phyloP scores from a whole-genome alignment of 2,797 vertebrate genomes.

The Sebastes kiyomatsui region DNA sequence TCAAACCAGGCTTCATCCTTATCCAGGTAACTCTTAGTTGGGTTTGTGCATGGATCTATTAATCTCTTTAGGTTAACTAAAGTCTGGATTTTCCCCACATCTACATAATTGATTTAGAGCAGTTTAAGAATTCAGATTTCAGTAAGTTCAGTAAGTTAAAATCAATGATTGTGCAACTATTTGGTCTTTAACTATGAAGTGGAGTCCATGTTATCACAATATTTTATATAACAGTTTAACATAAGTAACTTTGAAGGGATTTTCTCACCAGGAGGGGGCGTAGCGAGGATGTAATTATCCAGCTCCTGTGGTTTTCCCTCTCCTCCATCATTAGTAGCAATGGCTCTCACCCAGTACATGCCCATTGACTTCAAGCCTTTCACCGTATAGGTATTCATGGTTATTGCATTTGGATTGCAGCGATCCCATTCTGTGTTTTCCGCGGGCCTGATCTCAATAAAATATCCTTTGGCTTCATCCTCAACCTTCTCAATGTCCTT shows the following conservation, averaged over 20 bases:
- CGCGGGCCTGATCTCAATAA: slow-evolving; percentile 86
- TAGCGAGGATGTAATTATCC: slow-evolving; percentile 78
- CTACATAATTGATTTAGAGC: background rate
- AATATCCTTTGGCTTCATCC: slow-evolving; percentile 86
- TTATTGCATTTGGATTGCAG: slow-evolving; percentile 82
- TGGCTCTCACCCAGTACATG: slow-evolving; percentile 87
- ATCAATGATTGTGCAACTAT: background rate
- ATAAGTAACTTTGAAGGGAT: background rate
- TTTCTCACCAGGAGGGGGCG: slow-evolving; percentile 83
- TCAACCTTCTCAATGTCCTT: slow-evolving; percentile 72
- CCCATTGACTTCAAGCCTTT: slow-evolving; percentile 85
- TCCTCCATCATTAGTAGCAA: slow-evolving; percentile 84
- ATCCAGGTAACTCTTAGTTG: background rate
- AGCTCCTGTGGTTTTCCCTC: slow-evolving; percentile 79
- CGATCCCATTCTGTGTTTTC: slow-evolving; percentile 86
- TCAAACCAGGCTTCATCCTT: background rate
- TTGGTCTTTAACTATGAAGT: background rate
- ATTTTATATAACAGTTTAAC: background rate
- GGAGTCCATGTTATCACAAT: background rate
- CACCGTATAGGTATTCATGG: slow-evolving; percentile 78
- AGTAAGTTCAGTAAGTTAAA: background rate
- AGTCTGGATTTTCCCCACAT: background rate
- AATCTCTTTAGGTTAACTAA: background rate
- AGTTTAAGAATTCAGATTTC: background rate
- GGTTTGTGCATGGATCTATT: background rate